Base-by-base conservation (phyloP, 2,888 invertebrate genomes). In the Thysanoteuthis rhombus region DNA sequence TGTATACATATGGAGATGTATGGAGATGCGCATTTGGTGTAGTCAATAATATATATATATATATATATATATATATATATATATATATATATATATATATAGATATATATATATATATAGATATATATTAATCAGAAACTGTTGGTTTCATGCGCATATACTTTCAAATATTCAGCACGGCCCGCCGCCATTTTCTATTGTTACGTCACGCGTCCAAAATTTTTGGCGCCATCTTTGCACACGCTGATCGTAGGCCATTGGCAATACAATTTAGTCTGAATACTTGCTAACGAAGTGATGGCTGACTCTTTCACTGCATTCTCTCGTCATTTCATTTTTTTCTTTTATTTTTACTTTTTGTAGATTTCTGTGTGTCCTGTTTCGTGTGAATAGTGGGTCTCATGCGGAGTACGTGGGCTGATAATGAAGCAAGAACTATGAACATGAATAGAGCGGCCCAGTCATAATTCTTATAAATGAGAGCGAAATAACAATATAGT, bases 31-130 rank as follows among this genome's bases (percentile, higher is more conserved):
- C n/a, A n/a, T n/a, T n/a, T n/a, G n/a, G n/a, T n/a, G n/a, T n/a
- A n/a, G n/a, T n/a, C n/a, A n/a, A n/a, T n/a, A n/a, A n/a, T 42
- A 42, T 2, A 42, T 42, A 42, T 42, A 42, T 42, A 42, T 3
- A 42, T 3, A 42, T 42, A 42, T 42, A 42, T 42, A 42, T 42
- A 42, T 47, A 47, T 47, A 47, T 47, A 47, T 47, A 47, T 47
- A 47, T 47, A 47, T 47, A 47, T 47, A 47, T 47, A 47, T 47
- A 47, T 75, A 32, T 32, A 32, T 75, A n/a, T 75, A n/a, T 8
- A 4, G 0, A 8, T 1, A 0, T 75, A n/a, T n/a, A 19, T n/a
- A 1, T 8, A n/a, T 32, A n/a, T n/a, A 19, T n/a, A 1, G 0
- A n/a, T 32, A n/a, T n/a, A 8, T 32, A 6, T 12, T 8, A n/a